Conservation (phyloP, 2,113 vertebrate species). For the Rhinichthys klamathensis region DNA sequence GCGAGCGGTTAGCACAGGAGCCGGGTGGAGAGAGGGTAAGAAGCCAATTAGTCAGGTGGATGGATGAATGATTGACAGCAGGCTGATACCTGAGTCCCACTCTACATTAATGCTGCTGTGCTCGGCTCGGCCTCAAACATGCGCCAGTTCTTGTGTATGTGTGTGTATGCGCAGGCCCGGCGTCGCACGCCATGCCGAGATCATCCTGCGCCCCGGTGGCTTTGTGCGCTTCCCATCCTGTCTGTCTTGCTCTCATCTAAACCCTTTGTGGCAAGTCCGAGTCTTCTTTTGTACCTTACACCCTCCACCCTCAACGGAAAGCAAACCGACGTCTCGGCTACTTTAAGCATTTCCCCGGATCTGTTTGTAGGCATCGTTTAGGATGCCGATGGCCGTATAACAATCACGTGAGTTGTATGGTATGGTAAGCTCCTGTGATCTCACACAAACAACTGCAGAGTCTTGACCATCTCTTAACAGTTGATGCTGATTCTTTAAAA, state of each 20-base stretch:
- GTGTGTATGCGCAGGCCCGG: not conserved
- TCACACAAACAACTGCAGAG: constrained; percentile 46
- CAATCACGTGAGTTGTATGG: constrained; percentile 40
- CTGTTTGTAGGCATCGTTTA: constrained; percentile 45
- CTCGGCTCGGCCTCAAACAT: constrained; percentile 59
- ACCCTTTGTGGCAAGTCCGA: constrained; percentile 19
- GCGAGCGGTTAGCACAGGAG: constrained; percentile 99
- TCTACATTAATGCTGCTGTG: constrained; percentile 77
- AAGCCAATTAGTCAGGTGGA: constrained; percentile 99
- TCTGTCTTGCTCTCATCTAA: constrained; percentile 10
- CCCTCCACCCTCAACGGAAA: not conserved
- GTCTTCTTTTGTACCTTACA: constrained; percentile 41
- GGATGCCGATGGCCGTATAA: constrained; percentile 43
- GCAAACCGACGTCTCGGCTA: not conserved
- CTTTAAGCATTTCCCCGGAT: constrained; percentile 11
- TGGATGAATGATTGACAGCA: constrained; percentile 99
- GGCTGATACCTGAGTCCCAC: constrained; percentile 89
- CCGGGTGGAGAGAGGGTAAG: constrained; percentile 99
- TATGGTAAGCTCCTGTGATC: constrained; percentile 14
- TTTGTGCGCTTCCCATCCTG: not conserved
- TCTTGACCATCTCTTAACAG: not conserved
- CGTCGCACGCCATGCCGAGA: not conserved
- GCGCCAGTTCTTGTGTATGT: not conserved
- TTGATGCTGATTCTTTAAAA: not conserved
- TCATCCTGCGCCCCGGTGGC: not conserved